phyloP scores from a whole-genome alignment of 2,797 vertebrate species.

The Moxostoma hubbsi region DNA sequence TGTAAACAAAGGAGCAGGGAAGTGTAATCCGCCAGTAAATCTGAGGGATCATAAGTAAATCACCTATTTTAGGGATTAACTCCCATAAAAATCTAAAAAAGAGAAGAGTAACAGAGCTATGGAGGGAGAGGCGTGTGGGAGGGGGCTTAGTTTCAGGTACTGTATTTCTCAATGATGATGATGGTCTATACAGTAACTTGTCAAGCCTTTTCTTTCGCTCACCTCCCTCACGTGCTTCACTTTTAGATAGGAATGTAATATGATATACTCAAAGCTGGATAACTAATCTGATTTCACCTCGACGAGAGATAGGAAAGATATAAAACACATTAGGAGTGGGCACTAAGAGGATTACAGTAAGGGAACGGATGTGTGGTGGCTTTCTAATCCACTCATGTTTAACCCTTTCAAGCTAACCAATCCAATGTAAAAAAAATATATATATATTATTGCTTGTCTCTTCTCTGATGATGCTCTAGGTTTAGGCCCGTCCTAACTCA shows the following conservation, averaged over 20 bases:
- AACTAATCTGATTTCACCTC: constrained; percentile 84
- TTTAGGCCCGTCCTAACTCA: constrained; percentile 46
- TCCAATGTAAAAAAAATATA: constrained; percentile 63
- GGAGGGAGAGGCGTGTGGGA: constrained; percentile 34
- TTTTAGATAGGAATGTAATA: constrained; percentile 81
- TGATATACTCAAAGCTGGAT: constrained; percentile 81
- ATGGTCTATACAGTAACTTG: not conserved
- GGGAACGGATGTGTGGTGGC: constrained; percentile 79
- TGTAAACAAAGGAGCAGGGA: constrained; percentile 55
- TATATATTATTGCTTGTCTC: constrained; percentile 64
- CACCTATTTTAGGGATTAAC: constrained; percentile 58
- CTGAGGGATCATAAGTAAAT: constrained; percentile 55
- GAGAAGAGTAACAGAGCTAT: constrained; percentile 15
- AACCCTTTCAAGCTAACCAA: constrained; percentile 78
- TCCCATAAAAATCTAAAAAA: constrained; percentile 32
- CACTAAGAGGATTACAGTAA: constrained; percentile 83
- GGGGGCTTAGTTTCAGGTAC: constrained; percentile 43
- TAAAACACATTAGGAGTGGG: constrained; percentile 81
- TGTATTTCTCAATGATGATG: constrained; percentile 55
- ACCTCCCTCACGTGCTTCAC: constrained; percentile 39
- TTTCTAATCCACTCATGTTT: constrained; percentile 82
- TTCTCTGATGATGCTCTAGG: constrained; percentile 54
- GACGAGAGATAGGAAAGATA: constrained; percentile 79
- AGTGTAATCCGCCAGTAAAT: constrained; percentile 58
- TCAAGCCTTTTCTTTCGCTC: constrained; percentile 6